Evolutionary conservation across 2,113 vertebrate genomes (phyloP), one percentile per base, ranked within the genome.

Genomic region (Alethe castanea): DNA sequence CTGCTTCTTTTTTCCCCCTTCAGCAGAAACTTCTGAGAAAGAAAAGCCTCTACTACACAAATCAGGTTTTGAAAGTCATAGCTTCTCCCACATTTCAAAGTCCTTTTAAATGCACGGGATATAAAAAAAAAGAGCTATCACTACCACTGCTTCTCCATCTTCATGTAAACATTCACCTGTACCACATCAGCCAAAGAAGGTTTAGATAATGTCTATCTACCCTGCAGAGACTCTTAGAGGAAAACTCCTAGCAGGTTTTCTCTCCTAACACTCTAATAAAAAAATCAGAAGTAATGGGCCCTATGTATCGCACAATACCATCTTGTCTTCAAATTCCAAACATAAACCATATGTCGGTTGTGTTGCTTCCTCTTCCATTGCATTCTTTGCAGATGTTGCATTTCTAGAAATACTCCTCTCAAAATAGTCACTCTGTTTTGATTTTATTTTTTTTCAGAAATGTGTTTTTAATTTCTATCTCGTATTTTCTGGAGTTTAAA

Each of bases 401-500:
- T 72, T 86, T 95, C 73, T 61, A 85, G 78, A 95, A 92, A 94
- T 89, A 62, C 18, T 79, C 11, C 14, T 71, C 31, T 87, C 81
- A 77, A 74, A 90, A 94, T 44, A 95, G 50, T 36, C n/a, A 25
- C 26, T 81, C 19, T 65, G n/a, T 18, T 90, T 77, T 35, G 11
- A 25, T 35, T 54, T 57, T 57, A 59, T 40, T 79, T 62, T 67
- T 84, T 62, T 25, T 29, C 19, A 23, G 40, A 91, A 94, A 86
- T 69, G 26, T 94, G 94, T 12, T 94, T 82, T 93, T 38, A 69
- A 93, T 96, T 93, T 94, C 85, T 65, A 48, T 74, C 48, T 76
- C 26, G 17, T 90, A 65, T 88, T 88, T 87, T 62, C 31, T 88
- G 18, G 19, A 61, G 23, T 90, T 88, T 88, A 90, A 81, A 71